Conservation (phyloP, 2,797 vertebrate species). For the Ctenopoma multispine region DNA sequence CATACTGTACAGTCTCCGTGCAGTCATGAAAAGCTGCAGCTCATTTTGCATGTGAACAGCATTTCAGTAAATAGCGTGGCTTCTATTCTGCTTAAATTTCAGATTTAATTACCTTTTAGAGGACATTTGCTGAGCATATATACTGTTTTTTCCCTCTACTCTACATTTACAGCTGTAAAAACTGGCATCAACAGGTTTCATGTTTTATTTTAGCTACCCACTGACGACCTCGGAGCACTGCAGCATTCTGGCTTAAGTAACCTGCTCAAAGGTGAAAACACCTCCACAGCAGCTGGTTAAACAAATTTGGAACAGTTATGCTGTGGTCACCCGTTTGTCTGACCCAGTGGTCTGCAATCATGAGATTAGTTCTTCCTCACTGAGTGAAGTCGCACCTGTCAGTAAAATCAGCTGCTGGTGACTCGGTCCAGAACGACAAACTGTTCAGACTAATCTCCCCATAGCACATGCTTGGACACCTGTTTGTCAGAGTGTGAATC, state of each 20-base stretch:
- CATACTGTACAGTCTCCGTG: slow-evolving; percentile 9
- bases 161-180: slow-evolving; percentile 23
- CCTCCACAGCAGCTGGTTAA: slow-evolving; percentile 35
- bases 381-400: slow-evolving; percentile 38
- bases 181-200: slow-evolving; percentile 27
- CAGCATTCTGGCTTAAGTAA: slow-evolving; percentile 40
- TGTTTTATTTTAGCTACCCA: slow-evolving; percentile 33
- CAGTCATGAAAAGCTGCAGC: slow-evolving; percentile 17
- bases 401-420: slow-evolving; percentile 31
- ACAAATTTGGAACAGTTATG: slow-evolving; percentile 17
- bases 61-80: slow-evolving; percentile 32
- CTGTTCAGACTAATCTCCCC: slow-evolving; percentile 39
- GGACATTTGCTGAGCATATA: slow-evolving; percentile 50
- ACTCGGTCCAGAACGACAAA: slow-evolving; percentile 22
- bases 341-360: slow-evolving; percentile 40
- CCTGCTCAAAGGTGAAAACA: slow-evolving; percentile 28
- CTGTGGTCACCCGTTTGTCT: slow-evolving; percentile 42
- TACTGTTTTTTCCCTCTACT: slow-evolving; percentile 4
- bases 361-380: slow-evolving; percentile 48
- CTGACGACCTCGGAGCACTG: slow-evolving; percentile 30
- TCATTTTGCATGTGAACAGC: slow-evolving; percentile 20
- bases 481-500: neutral
- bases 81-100: slow-evolving; percentile 28
- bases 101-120: slow-evolving; percentile 56
- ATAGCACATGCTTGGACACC: slow-evolving; percentile 20